Base-by-base conservation (phyloP, 1,140 invertebrate genomes). In the Bicyclus anynana region DNA sequence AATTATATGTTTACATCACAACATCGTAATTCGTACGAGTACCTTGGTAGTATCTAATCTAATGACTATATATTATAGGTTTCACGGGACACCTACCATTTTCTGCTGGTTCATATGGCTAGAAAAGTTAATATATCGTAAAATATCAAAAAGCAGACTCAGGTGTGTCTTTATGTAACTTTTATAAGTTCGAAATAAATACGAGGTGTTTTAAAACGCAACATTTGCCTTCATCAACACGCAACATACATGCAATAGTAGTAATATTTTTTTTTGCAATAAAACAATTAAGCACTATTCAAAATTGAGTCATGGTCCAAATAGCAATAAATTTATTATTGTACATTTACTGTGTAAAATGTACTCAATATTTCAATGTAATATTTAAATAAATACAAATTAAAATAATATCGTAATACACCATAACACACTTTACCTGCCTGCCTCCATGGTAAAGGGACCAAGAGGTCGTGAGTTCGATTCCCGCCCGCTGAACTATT, bases 1-100 rank as follows among this genome's bases (percentile, higher is more conserved):
- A 20, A 44, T 44, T 44, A 44, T 20, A 44, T 17, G 20, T 44
- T 44, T 44, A 44, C 40, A 44, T 14, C 18, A 44, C 29, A 10
- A 10, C 29, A 33, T 1, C 12, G 29, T 33, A 33, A 7, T 23
- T 4, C 23, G 3, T 23, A 23, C 2, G 23, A n/a, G 29, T 33
- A 33, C 29, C 26, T 27, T 33, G 12, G 9, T 33, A 33, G 29
- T 12, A 33, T 33, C 12, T 33, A 33, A 33, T 33, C 12, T 33
- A 33, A 33, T 33, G 12, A n/a, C 9, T 33, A 12, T n/a, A 10
- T 33, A 33, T 33, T 33, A 33, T n/a, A 10, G 12, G 2, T 33
- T 33, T 33, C 7, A 3, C n/a, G 7, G 29, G 3, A 10, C 12
- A 12, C 7, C n/a, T n/a, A n/a, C n/a, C n/a, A n/a, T n/a, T n/a